Evolutionary conservation across 2,797 vertebrate species (phyloP).

Genomic region (Eidolon dupreanum): DNA sequence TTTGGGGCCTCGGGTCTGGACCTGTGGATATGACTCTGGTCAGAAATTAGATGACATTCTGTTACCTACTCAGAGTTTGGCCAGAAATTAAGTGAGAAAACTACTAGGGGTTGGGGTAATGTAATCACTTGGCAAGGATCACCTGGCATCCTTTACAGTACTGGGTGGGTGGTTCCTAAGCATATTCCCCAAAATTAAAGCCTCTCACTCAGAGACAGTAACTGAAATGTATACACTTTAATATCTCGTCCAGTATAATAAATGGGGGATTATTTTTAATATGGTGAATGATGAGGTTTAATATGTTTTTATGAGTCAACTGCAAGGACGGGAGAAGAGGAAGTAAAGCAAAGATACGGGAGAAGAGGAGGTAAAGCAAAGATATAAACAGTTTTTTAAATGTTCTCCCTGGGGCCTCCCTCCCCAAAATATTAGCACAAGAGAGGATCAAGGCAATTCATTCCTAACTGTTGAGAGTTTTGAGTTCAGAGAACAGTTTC

Average conservation of each 20-base stretch:
- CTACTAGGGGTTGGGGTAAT: not conserved
- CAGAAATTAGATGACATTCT: not conserved
- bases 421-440: rapidly evolving
- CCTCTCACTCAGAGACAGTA: not conserved
- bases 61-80: not conserved
- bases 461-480: not conserved
- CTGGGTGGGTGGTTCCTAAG: not conserved
- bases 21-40: too few relatives aligned
- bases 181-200: not conserved
- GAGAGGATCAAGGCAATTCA: not conserved
- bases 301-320: not conserved
- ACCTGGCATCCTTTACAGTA: not conserved
- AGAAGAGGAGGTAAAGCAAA: not conserved
- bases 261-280: not conserved
- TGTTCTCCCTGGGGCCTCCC: too few relatives aligned
- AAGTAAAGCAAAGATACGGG: not conserved
- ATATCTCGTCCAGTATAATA: not conserved
- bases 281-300: not conserved
- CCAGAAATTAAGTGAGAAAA: not conserved
- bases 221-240: not conserved
- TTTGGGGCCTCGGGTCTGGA: not conserved
- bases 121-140: not conserved
- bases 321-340: not conserved
- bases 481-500: not conserved
- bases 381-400: not conserved